Conservation (phyloP, 2,888 invertebrate species). For the Heliconius ismenius region DNA sequence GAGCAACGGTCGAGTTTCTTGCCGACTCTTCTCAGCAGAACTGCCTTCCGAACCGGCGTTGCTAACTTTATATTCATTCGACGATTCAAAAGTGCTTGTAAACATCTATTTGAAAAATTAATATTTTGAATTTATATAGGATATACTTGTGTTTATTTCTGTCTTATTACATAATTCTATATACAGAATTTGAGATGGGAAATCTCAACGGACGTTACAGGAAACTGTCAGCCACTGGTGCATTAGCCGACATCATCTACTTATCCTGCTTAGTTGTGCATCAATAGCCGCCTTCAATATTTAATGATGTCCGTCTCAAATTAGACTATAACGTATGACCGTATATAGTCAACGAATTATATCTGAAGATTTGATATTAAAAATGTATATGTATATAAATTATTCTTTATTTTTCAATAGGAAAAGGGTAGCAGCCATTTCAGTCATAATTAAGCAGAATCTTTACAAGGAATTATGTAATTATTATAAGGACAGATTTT, state of each 20-base stretch:
- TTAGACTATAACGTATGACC: constrained; percentile 52
- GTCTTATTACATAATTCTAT: constrained; percentile 14
- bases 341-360: neutral
- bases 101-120: too few species aligned
- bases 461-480: too few species aligned
- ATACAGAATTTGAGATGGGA: constrained; percentile 30
- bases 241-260: constrained; percentile 61
- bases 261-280: constrained; percentile 52
- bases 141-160: neutral
- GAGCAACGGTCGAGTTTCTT: too few species aligned
- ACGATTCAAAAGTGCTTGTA: too few species aligned
- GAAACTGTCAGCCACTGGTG: constrained; percentile 45
- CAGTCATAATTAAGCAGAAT: neutral
- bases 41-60: too few species aligned
- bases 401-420: neutral
- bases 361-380: neutral
- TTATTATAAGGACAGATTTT: too few species aligned
- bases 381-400: neutral
- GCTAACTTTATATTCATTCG: too few species aligned
- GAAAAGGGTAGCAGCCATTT: neutral
- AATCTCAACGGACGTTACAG: constrained; percentile 41
- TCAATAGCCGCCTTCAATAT: constrained; percentile 62
- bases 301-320: constrained; percentile 67
- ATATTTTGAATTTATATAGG: too few species aligned
- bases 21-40: too few species aligned